Base-by-base conservation (phyloP, 92 coral and sea anemone genomes). In the Zoanthus gigantus region DNA sequence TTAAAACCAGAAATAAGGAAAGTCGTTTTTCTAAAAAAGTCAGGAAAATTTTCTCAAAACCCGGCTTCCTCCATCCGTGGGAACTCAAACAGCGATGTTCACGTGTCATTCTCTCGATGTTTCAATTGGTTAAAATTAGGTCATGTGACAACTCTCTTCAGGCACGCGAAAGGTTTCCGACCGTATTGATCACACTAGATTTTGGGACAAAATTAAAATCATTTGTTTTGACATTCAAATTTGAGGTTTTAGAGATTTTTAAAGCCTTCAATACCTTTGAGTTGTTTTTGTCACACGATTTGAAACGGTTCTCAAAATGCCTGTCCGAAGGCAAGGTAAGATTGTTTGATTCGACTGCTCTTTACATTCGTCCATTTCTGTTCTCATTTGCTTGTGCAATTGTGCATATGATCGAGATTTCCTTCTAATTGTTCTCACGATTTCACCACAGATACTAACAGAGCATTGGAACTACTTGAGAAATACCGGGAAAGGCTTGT, bases 281-380 rank as follows among this genome's bases (percentile, higher is more conserved):
- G 74, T 30, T 65, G 42, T 81, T 46, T 81, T 81, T 66, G 74
- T 46, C 12, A 7, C 30, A 13, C 74, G 71, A 80, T 29, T 79
- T 84, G 91, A 92, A 82, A 82, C 76, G 54, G 88, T 16, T 74
- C 77, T 80, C 82, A 91, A 78, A 88, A 97, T 97, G 99, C 99
- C 99, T 69, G 98, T 97, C 86, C 94, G 95, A 72, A 91, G 93
- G 88, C 98, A 97, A 97, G 99, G 99, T 97, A 90, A 79, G 94
- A 81, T 47, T 65, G 85, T 29, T 63, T 73, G 85, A 65, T 81
- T 81, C 75, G 85, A 66, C 58, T 81, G 85, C 85, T 81, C 85
- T 81, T 81, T 81, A 66, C 74, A 14, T 18, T 61, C 56, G 56
- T 50, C 56, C 56, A 50, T 14, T 66, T 50, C 69, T 15, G 48